Percentiles rank a stretch among this genome's conserved stretches.
phyloP scores from a whole-genome alignment of 2,888 invertebrate genomes.

The Lamproptera curius region DNA sequence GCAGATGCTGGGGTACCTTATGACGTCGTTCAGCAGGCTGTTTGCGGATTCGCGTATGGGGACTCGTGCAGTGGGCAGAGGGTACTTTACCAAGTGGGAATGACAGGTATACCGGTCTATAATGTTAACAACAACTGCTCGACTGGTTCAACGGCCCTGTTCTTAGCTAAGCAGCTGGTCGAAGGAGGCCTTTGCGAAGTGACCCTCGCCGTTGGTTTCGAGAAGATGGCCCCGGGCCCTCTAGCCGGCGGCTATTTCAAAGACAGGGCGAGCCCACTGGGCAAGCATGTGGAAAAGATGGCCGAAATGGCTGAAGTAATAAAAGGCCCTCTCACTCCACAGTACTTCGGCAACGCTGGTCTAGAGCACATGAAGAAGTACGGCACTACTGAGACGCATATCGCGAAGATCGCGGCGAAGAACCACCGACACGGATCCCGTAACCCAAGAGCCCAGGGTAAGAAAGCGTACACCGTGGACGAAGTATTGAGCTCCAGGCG shows the following conservation, averaged over 20 bases:
- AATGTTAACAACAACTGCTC: constrained; percentile 99
- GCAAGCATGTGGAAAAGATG: constrained; percentile 92
- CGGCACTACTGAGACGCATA: constrained; percentile 95
- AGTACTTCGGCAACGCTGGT: constrained; percentile 98
- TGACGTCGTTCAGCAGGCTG: constrained; percentile 90
- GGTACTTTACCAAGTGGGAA: constrained; percentile 94
- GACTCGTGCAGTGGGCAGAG: constrained; percentile 98
- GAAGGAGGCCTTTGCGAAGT: constrained; percentile 94
- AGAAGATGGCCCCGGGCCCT: constrained; percentile 98
- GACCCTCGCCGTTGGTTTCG: constrained; percentile 96
- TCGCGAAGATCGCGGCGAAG: constrained; percentile 98
- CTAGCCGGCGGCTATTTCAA: constrained; percentile 83
- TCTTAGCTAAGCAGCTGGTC: constrained; percentile 94
- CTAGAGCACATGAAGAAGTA: constrained; percentile 97
- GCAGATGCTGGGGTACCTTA: constrained; percentile 89
- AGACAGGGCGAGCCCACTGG: constrained; percentile 93
- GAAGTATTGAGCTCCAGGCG: constrained; percentile 93
- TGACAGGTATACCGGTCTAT: constrained; percentile 97
- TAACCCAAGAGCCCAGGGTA: constrained; percentile 98
- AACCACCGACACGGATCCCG: constrained; percentile 98
- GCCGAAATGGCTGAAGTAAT: constrained; percentile 88
- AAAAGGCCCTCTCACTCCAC: constrained; percentile 92
- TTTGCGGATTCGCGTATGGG: constrained; percentile 95
- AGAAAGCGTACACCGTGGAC: constrained; percentile 92
- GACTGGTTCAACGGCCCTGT: constrained; percentile 95